phyloP scores from a whole-genome alignment of 2,113 vertebrate species.

The Aspiorhynchus laticeps region DNA sequence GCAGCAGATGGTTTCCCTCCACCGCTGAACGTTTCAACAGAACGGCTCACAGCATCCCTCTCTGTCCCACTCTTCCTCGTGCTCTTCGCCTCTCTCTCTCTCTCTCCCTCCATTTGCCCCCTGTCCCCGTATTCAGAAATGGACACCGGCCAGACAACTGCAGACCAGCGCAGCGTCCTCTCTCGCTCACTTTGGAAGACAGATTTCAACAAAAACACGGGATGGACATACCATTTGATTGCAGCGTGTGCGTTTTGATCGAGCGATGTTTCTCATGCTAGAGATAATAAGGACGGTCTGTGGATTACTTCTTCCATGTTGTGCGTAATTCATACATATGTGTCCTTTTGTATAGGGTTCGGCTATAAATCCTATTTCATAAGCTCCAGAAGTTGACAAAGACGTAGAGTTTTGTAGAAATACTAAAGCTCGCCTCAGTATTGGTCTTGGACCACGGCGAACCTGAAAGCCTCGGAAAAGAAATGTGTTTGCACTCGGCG shows the following conservation, averaged over 20 bases:
- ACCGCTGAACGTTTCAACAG: slow-evolving; percentile 53
- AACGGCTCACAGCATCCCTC: slow-evolving; percentile 55
- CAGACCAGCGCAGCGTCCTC: slow-evolving; percentile 5
- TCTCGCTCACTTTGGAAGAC: slow-evolving; percentile 1
- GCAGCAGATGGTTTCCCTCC: slow-evolving; percentile 54
- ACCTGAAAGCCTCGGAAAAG: slow-evolving; percentile 15
- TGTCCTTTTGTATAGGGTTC: not conserved
- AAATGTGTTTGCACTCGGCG: slow-evolving; percentile 20
- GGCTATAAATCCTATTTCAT: not conserved
- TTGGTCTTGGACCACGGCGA: slow-evolving; percentile 32
- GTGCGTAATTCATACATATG: not conserved
- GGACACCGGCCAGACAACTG: slow-evolving; percentile 31
- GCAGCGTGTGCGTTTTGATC: not conserved
- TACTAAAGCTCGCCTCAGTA: slow-evolving; percentile 17
- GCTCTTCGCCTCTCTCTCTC: not conserved
- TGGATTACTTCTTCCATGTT: not conserved
- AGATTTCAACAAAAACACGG: slow-evolving; percentile 14
- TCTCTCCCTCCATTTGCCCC: slow-evolving; percentile 33
- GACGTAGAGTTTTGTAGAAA: slow-evolving; percentile 23
- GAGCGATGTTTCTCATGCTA: slow-evolving; percentile 4
- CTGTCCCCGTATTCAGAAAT: slow-evolving; percentile 32
- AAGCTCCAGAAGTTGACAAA: slow-evolving; percentile 26
- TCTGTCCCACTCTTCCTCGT: slow-evolving; percentile 2
- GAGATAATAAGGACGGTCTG: slow-evolving; percentile 15
- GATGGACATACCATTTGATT: slow-evolving; percentile 24